Evolutionary conservation across 2,888 invertebrate species (phyloP), one percentile per base, ranked within the genome.

Genomic region (Ptycholaimellus sp.): DNA sequence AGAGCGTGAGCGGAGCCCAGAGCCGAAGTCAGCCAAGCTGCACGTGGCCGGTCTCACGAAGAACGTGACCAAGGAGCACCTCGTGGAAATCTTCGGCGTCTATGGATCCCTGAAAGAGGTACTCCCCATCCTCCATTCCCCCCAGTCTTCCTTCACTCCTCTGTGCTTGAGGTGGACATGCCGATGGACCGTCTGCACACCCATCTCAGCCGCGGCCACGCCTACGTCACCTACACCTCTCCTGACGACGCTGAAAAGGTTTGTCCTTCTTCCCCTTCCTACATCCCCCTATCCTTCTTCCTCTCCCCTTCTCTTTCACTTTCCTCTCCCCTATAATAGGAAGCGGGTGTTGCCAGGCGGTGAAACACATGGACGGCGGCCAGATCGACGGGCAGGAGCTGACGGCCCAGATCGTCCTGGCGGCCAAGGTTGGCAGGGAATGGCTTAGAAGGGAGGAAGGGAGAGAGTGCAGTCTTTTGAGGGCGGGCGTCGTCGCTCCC

Each of bases 291-390:
- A n/a, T n/a, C n/a, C n/a, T n/a, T n/a, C n/a, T n/a, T n/a, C n/a
- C n/a, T n/a, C n/a, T n/a, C n/a, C n/a, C n/a, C n/a, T n/a, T n/a
- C n/a, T n/a, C n/a, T n/a, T n/a, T n/a, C n/a, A n/a, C n/a, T n/a
- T n/a, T n/a, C 11, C 9, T 27, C n/a, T 9, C n/a, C n/a, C 11
- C 9, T 27, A 27, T 27, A 11, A 11, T 27, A 11, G 9, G 27
- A 27, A 11, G 9, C 11, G n/a, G 9, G n/a, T 27, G n/a, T 30
- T n/a, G 19, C 6, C n/a, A 33, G 41, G 93, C 93, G 1, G 81
- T 93, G 73, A 90, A 90, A 61, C 83, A 90, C 57, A 93, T 96
- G 93, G 90, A 96, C 64, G 93, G 90, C 57, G 96, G 83, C 37
- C 85, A 87, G 64, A 78, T 90, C 54, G 85, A 87, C 64, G 82